Evolutionary conservation across 2,888 invertebrate species (phyloP).

Genomic region (Cheilosia vulpina): DNA sequence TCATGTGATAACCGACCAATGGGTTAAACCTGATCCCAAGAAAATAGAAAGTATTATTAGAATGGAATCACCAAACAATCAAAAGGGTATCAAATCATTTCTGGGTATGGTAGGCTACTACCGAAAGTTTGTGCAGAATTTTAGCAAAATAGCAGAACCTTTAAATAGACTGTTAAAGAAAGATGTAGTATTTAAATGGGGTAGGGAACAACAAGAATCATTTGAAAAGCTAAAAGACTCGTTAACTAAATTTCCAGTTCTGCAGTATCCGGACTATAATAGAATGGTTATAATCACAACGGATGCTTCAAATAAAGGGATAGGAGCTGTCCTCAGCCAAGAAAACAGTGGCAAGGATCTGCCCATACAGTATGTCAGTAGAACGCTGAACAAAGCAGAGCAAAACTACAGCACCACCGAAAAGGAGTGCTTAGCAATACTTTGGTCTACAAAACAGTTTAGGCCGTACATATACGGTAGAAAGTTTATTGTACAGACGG

Average conservation of each 20-base stretch:
- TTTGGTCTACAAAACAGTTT: slow-evolving; percentile 80
- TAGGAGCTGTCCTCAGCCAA: slow-evolving; percentile 19
- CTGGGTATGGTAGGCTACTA: slow-evolving; percentile 16
- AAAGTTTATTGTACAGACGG: slow-evolving; percentile 80
- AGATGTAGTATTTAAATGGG: slow-evolving; percentile 5
- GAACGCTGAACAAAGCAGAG: slow-evolving; percentile 76
- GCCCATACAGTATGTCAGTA: slow-evolving; percentile 77
- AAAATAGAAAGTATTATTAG: slow-evolving; percentile 24
- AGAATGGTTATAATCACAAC: no score
- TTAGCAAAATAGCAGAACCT: slow-evolving; percentile 53
- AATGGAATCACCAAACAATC: slow-evolving; percentile 22
- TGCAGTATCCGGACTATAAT: slow-evolving; percentile 19
- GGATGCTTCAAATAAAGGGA: background rate
- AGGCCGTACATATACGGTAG: slow-evolving; percentile 78
- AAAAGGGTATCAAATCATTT: slow-evolving; percentile 23
- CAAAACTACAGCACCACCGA: slow-evolving; percentile 78
- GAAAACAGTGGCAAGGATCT: background rate
- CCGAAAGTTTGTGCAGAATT: slow-evolving; percentile 30
- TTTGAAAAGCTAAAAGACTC: slow-evolving; percentile 32
- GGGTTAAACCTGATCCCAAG: slow-evolving; percentile 29
- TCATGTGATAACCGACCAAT: slow-evolving; percentile 75
- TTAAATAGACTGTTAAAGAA: slow-evolving; percentile 66
- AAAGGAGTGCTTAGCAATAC: slow-evolving; percentile 79
- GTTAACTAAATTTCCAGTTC: slow-evolving; percentile 14
- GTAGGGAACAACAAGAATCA: slow-evolving; percentile 9